Conservation (phyloP, 2,113 vertebrate genomes). For the Antechinus flavipes region DNA sequence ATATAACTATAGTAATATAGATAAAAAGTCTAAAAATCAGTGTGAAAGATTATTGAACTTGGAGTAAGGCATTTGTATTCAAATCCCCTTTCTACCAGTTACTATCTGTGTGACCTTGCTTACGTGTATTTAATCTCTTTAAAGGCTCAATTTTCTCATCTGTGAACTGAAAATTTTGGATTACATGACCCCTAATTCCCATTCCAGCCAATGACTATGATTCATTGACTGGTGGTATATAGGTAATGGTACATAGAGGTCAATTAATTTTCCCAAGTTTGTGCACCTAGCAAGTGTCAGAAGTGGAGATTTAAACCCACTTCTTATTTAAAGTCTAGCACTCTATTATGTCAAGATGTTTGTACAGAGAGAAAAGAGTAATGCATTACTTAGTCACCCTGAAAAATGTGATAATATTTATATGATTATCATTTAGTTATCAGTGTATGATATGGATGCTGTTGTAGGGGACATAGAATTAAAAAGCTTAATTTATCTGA, state of each 20-base stretch:
- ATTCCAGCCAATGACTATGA: neutral
- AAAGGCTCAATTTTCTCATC: neutral
- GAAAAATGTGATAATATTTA: neutral
- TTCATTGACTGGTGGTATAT: neutral
- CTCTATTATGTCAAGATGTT: neutral
- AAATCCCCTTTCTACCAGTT: neutral
- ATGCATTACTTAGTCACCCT: neutral
- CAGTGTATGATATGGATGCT: neutral
- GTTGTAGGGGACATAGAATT: neutral
- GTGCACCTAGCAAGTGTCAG: neutral
- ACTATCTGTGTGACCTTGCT: neutral
- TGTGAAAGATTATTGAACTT: neutral
- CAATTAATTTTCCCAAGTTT: neutral
- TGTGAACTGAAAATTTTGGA: neutral
- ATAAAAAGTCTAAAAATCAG: no score
- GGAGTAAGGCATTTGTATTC: neutral
- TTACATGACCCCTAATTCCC: neutral
- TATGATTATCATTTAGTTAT: neutral
- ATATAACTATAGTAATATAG: neutral
- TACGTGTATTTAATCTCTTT: neutral
- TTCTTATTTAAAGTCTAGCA: neutral
- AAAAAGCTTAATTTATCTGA: neutral
- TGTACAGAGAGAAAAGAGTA: neutral
- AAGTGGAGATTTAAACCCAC: neutral
- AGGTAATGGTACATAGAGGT: neutral